Evolutionary conservation across 2,888 invertebrate genomes (phyloP).

Genomic region (Eretmocerus hayati): DNA sequence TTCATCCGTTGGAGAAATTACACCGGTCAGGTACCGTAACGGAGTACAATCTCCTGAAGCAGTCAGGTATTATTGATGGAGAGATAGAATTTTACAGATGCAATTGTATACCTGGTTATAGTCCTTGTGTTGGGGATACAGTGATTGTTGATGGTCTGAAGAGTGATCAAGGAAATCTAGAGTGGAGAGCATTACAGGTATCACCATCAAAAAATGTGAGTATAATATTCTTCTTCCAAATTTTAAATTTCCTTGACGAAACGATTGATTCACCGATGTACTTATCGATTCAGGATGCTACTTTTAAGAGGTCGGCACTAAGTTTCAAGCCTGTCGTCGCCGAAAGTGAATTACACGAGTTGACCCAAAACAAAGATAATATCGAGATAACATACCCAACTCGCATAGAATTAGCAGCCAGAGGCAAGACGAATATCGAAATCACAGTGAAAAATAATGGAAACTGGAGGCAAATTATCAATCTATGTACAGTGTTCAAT

Average conservation of each 20-base stretch:
- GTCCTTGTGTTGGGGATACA: constrained; percentile 56
- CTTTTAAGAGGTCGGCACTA: constrained; percentile 1
- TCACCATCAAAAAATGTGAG: constrained; percentile 34
- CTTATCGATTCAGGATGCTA: neutral
- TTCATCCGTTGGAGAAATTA: constrained; percentile 57
- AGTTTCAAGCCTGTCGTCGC: constrained; percentile 6
- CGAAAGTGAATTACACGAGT: constrained; percentile 25
- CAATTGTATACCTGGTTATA: constrained; percentile 50
- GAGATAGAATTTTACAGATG: constrained; percentile 56
- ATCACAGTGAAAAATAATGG: constrained; percentile 50
- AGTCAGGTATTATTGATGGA: constrained; percentile 54
- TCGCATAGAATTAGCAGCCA: constrained; percentile 45
- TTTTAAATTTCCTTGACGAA: neutral
- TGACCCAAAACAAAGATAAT: constrained; percentile 47
- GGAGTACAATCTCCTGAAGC: constrained; percentile 37
- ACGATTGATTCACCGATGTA: neutral
- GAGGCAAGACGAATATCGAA: constrained; percentile 45
- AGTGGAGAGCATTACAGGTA: constrained; percentile 57
- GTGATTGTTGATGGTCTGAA: constrained; percentile 65
- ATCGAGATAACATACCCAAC: constrained; percentile 52
- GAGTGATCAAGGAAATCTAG: constrained; percentile 58
- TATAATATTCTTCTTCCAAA: too few relatives aligned
- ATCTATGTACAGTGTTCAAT: constrained; percentile 51
- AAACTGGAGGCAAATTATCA: constrained; percentile 44
- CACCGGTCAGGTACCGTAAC: constrained; percentile 50